Conservation (phyloP, 2,888 invertebrate genomes). For the Lasioglossum lativentre region DNA sequence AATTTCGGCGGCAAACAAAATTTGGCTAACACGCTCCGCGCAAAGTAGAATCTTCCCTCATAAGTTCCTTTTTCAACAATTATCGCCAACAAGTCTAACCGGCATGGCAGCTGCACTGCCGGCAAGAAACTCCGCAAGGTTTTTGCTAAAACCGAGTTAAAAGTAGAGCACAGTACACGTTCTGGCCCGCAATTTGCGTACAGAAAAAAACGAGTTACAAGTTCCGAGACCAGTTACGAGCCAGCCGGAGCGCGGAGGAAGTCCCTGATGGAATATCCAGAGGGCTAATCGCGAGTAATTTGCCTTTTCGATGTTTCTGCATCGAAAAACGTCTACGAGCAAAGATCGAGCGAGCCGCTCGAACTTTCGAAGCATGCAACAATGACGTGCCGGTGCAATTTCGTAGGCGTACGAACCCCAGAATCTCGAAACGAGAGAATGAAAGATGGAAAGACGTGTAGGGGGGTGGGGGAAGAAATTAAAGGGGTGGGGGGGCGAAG, state of each 20-base stretch:
- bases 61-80: neutral
- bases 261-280: slow-evolving; percentile 34
- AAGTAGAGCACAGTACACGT: slow-evolving; percentile 10
- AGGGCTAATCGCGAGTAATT: slow-evolving; percentile 63
- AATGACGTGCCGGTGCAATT: slow-evolving; percentile 74
- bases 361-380: slow-evolving; percentile 45
- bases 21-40: neutral
- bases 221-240: slow-evolving; percentile 24
- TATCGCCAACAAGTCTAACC: neutral
- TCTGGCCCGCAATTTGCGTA: slow-evolving; percentile 43
- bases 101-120: slow-evolving; percentile 15
- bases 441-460: slow-evolving; percentile 29
- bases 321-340: slow-evolving; percentile 7
- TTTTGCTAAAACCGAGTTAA: slow-evolving; percentile 23
- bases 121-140: slow-evolving; percentile 3
- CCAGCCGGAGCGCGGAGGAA: slow-evolving; percentile 1
- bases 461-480: neutral
- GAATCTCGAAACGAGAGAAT: slow-evolving; percentile 48
- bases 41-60: neutral
- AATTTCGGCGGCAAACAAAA: neutral
- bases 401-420: slow-evolving; percentile 78
- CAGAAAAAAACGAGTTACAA: slow-evolving; percentile 38
- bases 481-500: slow-evolving; percentile 24
- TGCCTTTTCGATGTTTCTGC: slow-evolving; percentile 11
- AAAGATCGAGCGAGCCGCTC: slow-evolving; percentile 8